phyloP scores from a whole-genome alignment of 2,113 vertebrate species.

The Vulpes vulpes region DNA sequence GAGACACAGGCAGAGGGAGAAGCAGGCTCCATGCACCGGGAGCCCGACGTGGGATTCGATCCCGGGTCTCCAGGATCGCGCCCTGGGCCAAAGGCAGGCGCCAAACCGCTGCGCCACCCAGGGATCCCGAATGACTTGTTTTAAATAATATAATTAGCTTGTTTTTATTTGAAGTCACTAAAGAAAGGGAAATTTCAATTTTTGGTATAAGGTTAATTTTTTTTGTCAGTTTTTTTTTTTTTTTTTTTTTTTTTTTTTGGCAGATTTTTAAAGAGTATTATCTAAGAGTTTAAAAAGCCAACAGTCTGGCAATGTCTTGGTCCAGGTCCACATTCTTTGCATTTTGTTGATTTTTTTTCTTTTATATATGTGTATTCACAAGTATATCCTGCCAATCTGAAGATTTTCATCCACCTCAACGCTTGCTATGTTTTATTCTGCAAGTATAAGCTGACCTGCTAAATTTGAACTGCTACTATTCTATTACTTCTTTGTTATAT shows the following conservation, averaged over 20 bases:
- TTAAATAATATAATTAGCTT: neutral
- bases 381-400: neutral
- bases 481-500: neutral
- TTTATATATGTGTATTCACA: neutral
- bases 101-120: no score
- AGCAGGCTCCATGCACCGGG: no score
- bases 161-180: constrained; percentile 20
- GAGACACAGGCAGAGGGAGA: no score
- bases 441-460: neutral
- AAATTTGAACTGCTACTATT: neutral
- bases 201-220: neutral
- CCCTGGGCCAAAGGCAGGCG: no score
- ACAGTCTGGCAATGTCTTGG: neutral
- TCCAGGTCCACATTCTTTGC: neutral
- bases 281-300: neutral
- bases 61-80: no score
- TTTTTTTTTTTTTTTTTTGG: neutral
- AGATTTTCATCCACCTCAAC: neutral
- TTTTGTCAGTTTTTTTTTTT: neutral
- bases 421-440: neutral
- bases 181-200: neutral
- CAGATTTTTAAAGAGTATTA: neutral
- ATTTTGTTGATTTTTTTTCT: neutral
- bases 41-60: no score
- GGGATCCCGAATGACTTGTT: neutral